Evolutionary conservation across 2,113 vertebrate species (phyloP).

Genomic region (Trichechus manatus): DNA sequence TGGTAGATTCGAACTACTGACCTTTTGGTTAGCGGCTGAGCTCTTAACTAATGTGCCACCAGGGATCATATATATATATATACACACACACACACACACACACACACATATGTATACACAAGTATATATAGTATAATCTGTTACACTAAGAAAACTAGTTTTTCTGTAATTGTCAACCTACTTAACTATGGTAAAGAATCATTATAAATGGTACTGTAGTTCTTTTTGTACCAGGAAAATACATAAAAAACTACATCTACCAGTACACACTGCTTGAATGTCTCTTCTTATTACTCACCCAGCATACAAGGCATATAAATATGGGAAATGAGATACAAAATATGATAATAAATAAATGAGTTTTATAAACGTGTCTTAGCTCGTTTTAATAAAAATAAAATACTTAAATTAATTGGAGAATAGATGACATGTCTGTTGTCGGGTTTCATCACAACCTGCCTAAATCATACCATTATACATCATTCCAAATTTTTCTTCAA

Average conservation of each 20-base stretch:
- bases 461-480: not conserved
- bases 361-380: not conserved
- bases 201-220: not conserved
- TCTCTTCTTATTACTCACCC: not conserved
- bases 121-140: not conserved
- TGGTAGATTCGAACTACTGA: no score
- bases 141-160: not conserved
- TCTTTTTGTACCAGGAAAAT: not conserved
- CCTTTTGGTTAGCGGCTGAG: no score
- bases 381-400: not conserved
- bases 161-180: not conserved
- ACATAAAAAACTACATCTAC: not conserved
- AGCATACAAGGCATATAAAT: not conserved
- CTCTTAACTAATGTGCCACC: no score
- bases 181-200: not conserved
- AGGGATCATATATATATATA: not conserved
- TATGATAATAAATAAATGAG: not conserved
- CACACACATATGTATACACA: no score
- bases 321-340: not conserved
- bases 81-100: not conserved
- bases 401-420: not conserved
- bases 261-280: not conserved
- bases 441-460: not conserved
- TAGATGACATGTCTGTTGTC: not conserved
- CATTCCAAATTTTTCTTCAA: conserved; percentile 1